Evolutionary conservation across 2,797 vertebrate genomes (phyloP).

Genomic region (Megalops cyprinoides): DNA sequence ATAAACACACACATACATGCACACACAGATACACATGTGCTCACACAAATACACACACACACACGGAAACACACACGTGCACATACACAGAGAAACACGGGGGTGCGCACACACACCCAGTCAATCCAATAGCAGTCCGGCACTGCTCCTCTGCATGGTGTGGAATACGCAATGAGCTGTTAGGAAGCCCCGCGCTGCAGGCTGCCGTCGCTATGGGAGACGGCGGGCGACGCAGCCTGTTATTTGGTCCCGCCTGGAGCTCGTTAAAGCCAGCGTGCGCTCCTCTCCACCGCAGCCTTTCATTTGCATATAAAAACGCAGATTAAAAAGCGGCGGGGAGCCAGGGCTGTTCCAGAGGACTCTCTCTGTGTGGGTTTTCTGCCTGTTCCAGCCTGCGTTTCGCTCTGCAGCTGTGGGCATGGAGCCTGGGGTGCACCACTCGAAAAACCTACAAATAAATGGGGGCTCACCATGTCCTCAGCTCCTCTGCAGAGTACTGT

Average conservation of each 20-base stretch:
- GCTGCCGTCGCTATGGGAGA: conserved; percentile 30
- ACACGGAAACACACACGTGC: not conserved
- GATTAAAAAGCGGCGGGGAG: conserved; percentile 34
- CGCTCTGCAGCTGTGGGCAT: not conserved
- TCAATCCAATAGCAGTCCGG: conserved; percentile 26
- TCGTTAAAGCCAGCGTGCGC: conserved; percentile 16
- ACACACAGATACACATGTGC: not conserved
- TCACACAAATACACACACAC: not conserved
- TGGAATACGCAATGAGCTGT: conserved; percentile 23
- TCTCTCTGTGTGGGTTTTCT: too few species aligned
- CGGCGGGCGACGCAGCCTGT: conserved; percentile 22
- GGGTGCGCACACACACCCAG: not conserved
- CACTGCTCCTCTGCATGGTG: not conserved
- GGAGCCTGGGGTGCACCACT: too few species aligned
- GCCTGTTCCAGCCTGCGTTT: too few species aligned
- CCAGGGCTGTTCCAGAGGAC: conserved; percentile 20
- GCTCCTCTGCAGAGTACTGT: conserved; percentile 39
- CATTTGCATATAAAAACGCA: conserved; percentile 40
- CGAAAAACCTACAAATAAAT: conserved; percentile 26
- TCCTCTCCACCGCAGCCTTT: conserved; percentile 12
- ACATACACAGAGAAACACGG: not conserved
- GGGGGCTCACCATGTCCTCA: conserved; percentile 22
- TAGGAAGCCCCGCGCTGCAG: not conserved
- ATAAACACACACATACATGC: not conserved
- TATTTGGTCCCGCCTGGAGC: conserved; percentile 34